These are phyloP conservation scores for Nipponacmea schrenckii DNA, from an alignment of 2,888 invertebrate genomes.

Conservation along the genomic window DNA sequence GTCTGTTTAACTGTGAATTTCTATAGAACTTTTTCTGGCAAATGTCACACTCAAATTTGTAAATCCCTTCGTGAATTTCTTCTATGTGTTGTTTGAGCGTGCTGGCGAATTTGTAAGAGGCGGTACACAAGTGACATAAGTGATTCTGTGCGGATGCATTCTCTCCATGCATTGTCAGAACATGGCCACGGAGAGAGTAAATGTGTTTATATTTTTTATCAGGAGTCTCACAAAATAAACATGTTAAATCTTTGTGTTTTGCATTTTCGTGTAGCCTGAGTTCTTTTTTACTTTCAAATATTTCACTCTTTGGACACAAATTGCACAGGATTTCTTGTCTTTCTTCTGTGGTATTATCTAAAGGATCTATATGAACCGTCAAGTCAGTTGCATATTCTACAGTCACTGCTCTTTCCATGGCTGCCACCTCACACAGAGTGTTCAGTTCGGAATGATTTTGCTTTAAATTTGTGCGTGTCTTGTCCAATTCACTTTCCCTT, in stretches of 20 bases:
- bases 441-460: no score
- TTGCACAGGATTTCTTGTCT: no score
- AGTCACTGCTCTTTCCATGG: no score
- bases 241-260: neutral
- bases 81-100: conserved; percentile 49
- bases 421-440: no score
- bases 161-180: neutral
- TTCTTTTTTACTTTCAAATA: no score
- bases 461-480: no score
- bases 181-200: neutral
- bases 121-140: conserved; percentile 43
- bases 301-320: no score
- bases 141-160: conserved; percentile 25
- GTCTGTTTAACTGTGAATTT: conserved; percentile 43
- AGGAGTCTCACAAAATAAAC: neutral
- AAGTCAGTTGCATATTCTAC: no score
- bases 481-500: no score
- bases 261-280: neutral
- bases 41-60: conserved; percentile 36
- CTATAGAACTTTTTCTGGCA: conserved; percentile 47
- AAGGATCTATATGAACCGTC: no score
- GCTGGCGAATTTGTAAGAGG: conserved; percentile 43
- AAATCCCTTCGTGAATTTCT: conserved; percentile 44
- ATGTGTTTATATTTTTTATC: neutral
- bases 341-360: no score